Base-by-base conservation (phyloP, 2,888 invertebrate genomes). In the Cremastinae sp. region DNA sequence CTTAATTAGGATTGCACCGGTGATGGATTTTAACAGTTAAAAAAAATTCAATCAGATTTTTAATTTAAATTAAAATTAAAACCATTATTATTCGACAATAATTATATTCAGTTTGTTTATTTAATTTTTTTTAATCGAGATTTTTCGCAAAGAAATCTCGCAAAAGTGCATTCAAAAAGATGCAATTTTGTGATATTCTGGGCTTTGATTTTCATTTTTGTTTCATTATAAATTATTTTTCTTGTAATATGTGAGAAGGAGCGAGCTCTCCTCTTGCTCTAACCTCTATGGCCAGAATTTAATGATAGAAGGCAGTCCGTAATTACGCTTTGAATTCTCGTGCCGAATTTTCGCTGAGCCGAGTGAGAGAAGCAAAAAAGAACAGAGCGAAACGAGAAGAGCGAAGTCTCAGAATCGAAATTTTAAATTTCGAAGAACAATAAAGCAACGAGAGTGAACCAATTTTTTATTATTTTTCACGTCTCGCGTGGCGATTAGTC, bases 261-360 rank as follows among this genome's bases (percentile, higher is more conserved):
- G 28, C 5, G 2, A 28, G 28, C 4, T 12, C 16, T 64, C 49
- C 28, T 36, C 34, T n/a, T 14, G 18, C 71, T 68, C 56, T 62
- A 62, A 12, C 16, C 49, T 45, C 8, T 38, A 38, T 58, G 38
- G 28, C 34, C 41, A 18, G 28, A n/a, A 75, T 66, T 56, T 51
- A 66, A 75, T 64, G 68, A 64, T 75, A 71, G 65, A 66, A 71
- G 54, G 49, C 20, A 22, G 22, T 45, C 49, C 43, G 56, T 51
- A 61, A 70, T 71, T 75, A 56, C 61, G 16, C 28, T 38, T 20
- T 12, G 61, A 56, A 66, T 59, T 66, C 66, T 64, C 59, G 51
- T 47, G 65, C 16, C 62, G 41, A 47, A 59, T 53, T 59, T 43
- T 61, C 43, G 38, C 38, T 49, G 49, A 58, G 38, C 9, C 47